Conservation (phyloP, 2,888 invertebrate genomes). For the Spialia ferax region DNA sequence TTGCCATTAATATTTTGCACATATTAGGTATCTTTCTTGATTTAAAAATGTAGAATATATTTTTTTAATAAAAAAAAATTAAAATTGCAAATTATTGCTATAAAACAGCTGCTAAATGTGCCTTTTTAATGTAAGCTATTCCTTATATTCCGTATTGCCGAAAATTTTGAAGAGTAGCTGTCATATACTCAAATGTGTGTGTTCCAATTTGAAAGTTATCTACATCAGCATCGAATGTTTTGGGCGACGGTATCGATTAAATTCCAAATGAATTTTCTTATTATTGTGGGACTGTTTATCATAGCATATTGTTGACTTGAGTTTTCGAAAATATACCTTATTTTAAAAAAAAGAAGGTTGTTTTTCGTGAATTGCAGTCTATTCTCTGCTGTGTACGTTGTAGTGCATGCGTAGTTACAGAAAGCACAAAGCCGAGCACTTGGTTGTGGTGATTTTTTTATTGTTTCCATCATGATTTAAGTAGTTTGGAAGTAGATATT, state of each 20-base stretch:
- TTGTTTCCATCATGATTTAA: conserved; percentile 61
- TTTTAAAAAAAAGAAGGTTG: neutral
- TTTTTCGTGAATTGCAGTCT: conserved; percentile 1
- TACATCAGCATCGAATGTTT: conserved; percentile 37
- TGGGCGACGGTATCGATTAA: conserved; percentile 35
- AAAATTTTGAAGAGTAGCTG: conserved; percentile 10
- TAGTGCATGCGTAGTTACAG: conserved; percentile 81
- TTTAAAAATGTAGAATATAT: no score
- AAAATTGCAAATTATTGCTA: neutral
- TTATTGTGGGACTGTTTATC: conserved; percentile 43
- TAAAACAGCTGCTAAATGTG: neutral
- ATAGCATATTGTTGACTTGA: conserved; percentile 19
- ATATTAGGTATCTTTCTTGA: no score
- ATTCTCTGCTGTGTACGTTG: conserved; percentile 48
- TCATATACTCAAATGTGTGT: conserved; percentile 31
- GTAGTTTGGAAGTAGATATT: conserved; percentile 57
- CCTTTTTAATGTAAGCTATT: neutral
- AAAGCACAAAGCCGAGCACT: conserved; percentile 79
- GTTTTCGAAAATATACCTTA: conserved; percentile 39
- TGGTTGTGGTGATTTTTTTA: conserved; percentile 80
- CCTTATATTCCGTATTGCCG: neutral
- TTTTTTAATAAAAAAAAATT: no score
- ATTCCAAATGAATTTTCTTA: conserved; percentile 14
- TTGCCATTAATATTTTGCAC: neutral
- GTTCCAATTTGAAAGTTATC: conserved; percentile 11